Evolutionary conservation across 2,113 vertebrate genomes (phyloP).

Genomic region (Mobula hypostoma): DNA sequence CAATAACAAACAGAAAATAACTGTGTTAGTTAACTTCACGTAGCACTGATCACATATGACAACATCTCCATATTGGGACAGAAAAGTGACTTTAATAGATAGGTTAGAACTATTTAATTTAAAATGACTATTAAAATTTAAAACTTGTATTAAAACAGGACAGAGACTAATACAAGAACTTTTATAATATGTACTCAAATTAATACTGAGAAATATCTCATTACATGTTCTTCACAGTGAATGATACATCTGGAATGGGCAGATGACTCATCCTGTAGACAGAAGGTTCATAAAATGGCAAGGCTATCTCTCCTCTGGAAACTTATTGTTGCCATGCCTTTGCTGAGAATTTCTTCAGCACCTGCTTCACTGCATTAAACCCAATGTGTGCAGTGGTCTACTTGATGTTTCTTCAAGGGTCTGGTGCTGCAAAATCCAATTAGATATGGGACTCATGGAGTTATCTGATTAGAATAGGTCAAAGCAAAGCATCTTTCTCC

Average conservation of each 20-base stretch:
- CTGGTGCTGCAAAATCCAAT: too few relatives aligned
- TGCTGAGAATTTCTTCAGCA: neutral
- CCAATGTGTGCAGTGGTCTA: too few relatives aligned
- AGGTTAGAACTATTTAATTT: neutral
- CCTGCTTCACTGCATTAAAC: too few relatives aligned
- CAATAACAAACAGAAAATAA: neutral
- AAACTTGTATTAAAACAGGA: constrained; percentile 20
- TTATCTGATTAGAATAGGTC: too few relatives aligned
- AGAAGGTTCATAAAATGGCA: neutral
- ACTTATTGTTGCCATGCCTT: neutral
- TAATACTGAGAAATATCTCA: constrained; percentile 7
- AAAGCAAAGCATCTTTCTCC: too few relatives aligned
- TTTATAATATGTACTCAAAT: constrained; percentile 17
- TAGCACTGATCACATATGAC: neutral
- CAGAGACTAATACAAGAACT: constrained; percentile 17
- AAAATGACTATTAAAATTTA: constrained; percentile 30
- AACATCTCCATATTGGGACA: neutral
- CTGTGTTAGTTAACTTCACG: neutral
- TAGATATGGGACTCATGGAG: too few relatives aligned
- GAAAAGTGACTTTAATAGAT: neutral
- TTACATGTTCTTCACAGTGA: neutral
- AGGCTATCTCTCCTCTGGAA: neutral
- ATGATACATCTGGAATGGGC: neutral
- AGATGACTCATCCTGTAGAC: neutral
- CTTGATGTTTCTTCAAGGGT: too few relatives aligned